These are phyloP conservation scores for Paragorgia papillata DNA, from an alignment of 92 coral and sea anemone species.

Conservation along the genomic window DNA sequence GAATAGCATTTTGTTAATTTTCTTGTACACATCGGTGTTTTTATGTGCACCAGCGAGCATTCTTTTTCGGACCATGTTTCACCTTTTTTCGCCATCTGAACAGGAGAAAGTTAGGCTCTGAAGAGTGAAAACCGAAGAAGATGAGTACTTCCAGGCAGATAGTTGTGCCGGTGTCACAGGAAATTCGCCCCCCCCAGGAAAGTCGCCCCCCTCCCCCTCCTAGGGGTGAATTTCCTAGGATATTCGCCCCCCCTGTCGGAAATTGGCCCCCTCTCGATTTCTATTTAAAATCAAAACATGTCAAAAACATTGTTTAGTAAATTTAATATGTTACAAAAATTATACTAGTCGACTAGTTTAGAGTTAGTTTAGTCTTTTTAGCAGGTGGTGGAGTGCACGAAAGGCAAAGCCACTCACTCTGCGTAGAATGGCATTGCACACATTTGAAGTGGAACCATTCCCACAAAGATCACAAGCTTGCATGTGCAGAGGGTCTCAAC, in stretches of 20 bases:
- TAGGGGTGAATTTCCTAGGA: neutral
- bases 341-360: no score
- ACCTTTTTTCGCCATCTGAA: no score
- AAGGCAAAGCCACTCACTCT: slow-evolving; percentile 3
- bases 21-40: no score
- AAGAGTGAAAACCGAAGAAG: no score
- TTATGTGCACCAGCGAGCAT: no score
- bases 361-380: neutral
- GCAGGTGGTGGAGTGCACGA: neutral
- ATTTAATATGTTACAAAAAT: neutral
- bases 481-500: slow-evolving; percentile 11
- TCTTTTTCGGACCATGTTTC: no score
- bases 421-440: neutral
- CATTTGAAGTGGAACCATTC: slow-evolving; percentile 23
- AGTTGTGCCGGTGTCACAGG: no score
- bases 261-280: neutral
- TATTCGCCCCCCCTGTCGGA: neutral
- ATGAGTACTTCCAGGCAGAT: no score
- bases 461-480: slow-evolving; percentile 28
- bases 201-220: neutral
- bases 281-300: neutral
- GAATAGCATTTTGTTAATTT: no score
- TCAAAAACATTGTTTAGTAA: neutral
- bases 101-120: no score
- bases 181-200: neutral